Conservation (phyloP, 1,140 invertebrate species). For the Manduca sexta region DNA sequence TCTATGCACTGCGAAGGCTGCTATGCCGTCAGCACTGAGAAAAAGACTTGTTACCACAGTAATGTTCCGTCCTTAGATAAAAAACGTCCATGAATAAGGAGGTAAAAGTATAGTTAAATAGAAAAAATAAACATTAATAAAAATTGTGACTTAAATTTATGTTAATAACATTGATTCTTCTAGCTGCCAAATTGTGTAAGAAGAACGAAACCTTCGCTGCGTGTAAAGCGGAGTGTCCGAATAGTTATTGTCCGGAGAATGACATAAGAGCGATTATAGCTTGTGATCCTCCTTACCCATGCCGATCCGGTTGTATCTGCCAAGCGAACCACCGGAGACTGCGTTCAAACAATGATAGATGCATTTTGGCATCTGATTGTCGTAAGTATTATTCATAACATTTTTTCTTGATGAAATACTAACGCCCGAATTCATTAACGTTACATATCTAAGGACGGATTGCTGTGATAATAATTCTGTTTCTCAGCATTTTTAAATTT, state of each 20-base stretch:
- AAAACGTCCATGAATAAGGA: no score
- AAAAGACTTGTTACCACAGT: no score
- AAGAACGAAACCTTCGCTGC: constrained; percentile 27
- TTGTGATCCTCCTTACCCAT: constrained; percentile 25
- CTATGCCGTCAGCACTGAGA: no score
- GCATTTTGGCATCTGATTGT: constrained; percentile 35
- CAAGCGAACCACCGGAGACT: constrained; percentile 20
- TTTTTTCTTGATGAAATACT: not conserved
- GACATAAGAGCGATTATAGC: constrained; percentile 24
- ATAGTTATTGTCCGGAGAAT: constrained; percentile 28
- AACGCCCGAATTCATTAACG: no score
- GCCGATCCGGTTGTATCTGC: constrained; percentile 35
- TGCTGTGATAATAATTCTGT: no score
- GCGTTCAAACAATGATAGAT: constrained; percentile 22
- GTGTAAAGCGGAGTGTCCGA: constrained; percentile 34
- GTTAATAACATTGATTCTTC: not conserved
- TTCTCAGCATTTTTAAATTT: no score
- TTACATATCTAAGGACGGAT: no score
- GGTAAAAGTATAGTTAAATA: no score
- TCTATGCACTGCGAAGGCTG: no score
- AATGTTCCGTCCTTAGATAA: no score
- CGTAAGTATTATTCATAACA: constrained; percentile 28
- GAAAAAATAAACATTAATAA: no score
- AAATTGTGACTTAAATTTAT: no score
- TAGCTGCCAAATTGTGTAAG: constrained; percentile 9